Base-by-base conservation (phyloP, 1,140 invertebrate genomes). In the Cydia splendana region DNA sequence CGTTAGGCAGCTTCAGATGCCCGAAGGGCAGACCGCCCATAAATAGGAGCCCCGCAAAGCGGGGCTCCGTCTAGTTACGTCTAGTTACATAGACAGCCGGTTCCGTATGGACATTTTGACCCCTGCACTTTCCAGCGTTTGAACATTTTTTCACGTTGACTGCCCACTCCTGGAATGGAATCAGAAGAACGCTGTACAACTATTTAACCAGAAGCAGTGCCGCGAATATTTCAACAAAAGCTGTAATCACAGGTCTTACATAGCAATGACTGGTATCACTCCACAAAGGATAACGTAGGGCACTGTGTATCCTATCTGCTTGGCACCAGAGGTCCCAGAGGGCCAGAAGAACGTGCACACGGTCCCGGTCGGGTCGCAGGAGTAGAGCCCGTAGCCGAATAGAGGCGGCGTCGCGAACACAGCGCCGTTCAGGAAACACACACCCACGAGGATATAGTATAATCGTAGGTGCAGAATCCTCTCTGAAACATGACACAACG, bases 311-410 rank as follows among this genome's bases (percentile, higher is more conserved):
- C 91, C 92, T 45, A 93, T 81, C 12, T 93, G 87, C 75, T 85
- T 88, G 7, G 87, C 86, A 76, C 87, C 87, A 48, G 88, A 86
- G 7, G 77, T 77, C 5, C 79, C 28, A 10, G 91, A 88, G 2
- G 91, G 89, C 94, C 94, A 94, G 24, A 92, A 85, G 13, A 93
- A 84, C 4, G 90, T 85, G 77, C 94, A 94, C 4, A 83, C 78
- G 7, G 92, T 93, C 1, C 92, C 92, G 13, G 91, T 93, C 9
- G 90, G 76, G 69, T 94, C 94, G 85, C 94, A 94, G 6, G 89
- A 90, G 77, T 91, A 94, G 12, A 88, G 76, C 76, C 94, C 94
- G 76, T 92, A 93, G n/a, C 91, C 88, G 67, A 94, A 89, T 6
- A 94, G 78, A 0, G 94, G 93, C 18, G 93, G 93, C 4, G 87